Evolutionary conservation across 2,797 vertebrate genomes (phyloP).

Genomic region (Xerus rutilus): DNA sequence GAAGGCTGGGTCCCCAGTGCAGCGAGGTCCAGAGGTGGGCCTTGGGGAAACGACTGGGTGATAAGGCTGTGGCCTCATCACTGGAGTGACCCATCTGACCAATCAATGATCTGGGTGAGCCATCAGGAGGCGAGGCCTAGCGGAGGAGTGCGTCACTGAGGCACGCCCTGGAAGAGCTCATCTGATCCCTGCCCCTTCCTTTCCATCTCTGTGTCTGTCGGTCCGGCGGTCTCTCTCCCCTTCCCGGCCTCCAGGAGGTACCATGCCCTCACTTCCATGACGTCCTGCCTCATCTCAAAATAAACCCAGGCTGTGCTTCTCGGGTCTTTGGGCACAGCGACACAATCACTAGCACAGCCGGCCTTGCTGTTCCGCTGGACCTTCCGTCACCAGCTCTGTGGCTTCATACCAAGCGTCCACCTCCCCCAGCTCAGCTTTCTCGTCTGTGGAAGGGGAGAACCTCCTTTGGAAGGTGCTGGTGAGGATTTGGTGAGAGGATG

Average conservation of each 20-base stretch:
- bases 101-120: fast-evolving
- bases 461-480: neutral
- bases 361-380: neutral
- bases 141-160: no score
- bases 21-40: no score
- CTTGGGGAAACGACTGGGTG: no score
- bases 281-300: neutral
- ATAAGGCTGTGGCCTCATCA: no score
- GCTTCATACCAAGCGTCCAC: neutral
- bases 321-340: neutral
- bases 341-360: neutral
- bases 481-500: neutral
- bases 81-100: no score
- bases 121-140: no score
- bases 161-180: neutral
- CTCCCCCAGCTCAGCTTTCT: neutral
- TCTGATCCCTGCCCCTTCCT: neutral
- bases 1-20: no score
- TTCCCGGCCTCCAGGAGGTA: neutral
- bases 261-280: neutral
- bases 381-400: no score
- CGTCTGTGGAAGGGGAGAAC: neutral
- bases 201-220: neutral
- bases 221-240: no score
- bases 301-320: neutral